Base-by-base conservation (phyloP, 2,797 vertebrate genomes). In the Falco rusticolus region DNA sequence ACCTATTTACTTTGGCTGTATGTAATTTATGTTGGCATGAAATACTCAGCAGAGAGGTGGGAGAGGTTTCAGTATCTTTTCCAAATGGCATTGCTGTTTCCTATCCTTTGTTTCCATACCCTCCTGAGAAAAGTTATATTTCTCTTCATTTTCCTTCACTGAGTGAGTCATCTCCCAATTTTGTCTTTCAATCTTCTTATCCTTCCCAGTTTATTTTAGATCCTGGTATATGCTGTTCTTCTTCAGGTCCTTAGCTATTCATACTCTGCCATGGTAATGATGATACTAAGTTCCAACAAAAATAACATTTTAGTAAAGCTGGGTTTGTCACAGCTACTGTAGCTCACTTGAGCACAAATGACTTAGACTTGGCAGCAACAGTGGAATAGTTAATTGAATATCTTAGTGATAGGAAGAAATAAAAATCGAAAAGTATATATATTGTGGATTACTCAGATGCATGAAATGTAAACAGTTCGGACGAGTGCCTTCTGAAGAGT, bases 381-480 rank as follows among this genome's bases (percentile, higher is more conserved):
- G 59, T 50, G 28, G 64, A 87, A 83, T 76, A 94, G 68, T 91
- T 94, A 85, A 76, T 78, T 94, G 57, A 96, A 92, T 5, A 41
- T 91, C 59, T 86, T 80, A 85, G 41, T 93, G 79, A 64, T 24
- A 88, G 51, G 51, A n/a, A 94, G 87, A 93, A 65, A 72, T 47
- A 72, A 89, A 93, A 94, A 92, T 34, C 10, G 28, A 70, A 77
- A 87, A 92, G 56, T 90, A 53, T 86, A 47, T 95, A 15, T 95
- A 50, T 91, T 92, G 95, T 92, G 33, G 78, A 79, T 87, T 81
- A 80, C 56, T 94, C 47, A 86, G 85, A 97, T 83, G 87, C 94
- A 93, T 96, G 68, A 84, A 90, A 95, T 66, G 83, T 88, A 75
- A 78, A 92, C 64, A 79, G 37, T 90, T 97, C 4, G 3, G 75